These are phyloP conservation scores for Hetaerina titia DNA, from an alignment of 2,888 invertebrate genomes.

Conservation along the genomic window DNA sequence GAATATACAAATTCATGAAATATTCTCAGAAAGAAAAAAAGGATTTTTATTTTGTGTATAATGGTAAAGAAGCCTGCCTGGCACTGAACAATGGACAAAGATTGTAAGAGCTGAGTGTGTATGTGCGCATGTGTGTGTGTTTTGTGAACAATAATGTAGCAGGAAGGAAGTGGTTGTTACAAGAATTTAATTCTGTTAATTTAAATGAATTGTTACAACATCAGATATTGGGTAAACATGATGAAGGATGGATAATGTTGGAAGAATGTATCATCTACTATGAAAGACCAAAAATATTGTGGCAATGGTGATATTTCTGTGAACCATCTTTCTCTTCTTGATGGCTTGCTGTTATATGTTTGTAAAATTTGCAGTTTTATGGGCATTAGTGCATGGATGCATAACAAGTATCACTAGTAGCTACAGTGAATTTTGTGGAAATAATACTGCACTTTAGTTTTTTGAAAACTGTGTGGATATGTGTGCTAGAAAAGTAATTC, in stretches of 20 bases:
- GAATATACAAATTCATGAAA: constrained; percentile 44
- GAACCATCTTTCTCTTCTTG: constrained; percentile 49
- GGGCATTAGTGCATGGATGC: constrained; percentile 63
- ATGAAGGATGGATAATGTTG: constrained; percentile 31
- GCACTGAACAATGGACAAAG: constrained; percentile 37
- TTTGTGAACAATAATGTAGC: constrained; percentile 53
- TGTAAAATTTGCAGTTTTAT: constrained; percentile 55
- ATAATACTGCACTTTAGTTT: constrained; percentile 55
- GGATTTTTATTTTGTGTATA: constrained; percentile 64
- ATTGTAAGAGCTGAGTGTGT: constrained; percentile 55
- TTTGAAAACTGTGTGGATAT: constrained; percentile 52
- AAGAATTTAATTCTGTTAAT: constrained; percentile 62
- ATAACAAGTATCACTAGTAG: constrained; percentile 47
- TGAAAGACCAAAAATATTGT: constrained; percentile 42
- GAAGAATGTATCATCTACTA: not conserved
- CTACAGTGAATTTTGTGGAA: constrained; percentile 39
- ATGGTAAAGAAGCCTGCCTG: constrained; percentile 47
- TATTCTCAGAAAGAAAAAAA: constrained; percentile 43
- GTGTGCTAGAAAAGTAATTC: constrained; percentile 50
- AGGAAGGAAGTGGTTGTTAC: constrained; percentile 60
- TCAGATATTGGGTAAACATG: constrained; percentile 39
- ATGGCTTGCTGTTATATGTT: constrained; percentile 63
- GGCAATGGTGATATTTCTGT: constrained; percentile 36
- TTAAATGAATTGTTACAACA: constrained; percentile 44
- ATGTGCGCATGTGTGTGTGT: constrained; percentile 52